Percentiles rank a stretch among this genome's conserved stretches.
phyloP scores from a whole-genome alignment of 2,888 invertebrate species.

The Biston betularia region DNA sequence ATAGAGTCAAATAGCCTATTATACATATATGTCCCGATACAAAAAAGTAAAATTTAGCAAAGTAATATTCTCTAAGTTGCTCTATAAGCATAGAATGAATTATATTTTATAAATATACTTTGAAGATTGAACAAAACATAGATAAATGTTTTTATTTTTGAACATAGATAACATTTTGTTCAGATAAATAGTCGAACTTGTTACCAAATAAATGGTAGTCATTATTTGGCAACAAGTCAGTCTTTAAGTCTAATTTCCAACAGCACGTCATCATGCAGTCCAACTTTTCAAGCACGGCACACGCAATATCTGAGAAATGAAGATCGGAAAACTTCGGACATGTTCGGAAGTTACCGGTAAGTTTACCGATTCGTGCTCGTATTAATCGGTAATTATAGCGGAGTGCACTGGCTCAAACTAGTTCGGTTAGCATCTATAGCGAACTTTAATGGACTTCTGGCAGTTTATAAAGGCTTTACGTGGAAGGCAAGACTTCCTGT shows the following conservation, averaged over 20 bases:
- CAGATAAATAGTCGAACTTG: too few relatives aligned
- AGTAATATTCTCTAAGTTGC: too few relatives aligned
- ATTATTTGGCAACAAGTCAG: too few relatives aligned
- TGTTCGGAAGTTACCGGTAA: slow-evolving; percentile 28
- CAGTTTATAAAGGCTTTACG: slow-evolving; percentile 17
- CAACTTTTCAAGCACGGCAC: slow-evolving; percentile 17
- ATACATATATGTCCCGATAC: too few relatives aligned
- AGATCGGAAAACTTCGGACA: slow-evolving; percentile 21
- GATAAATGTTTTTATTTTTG: too few relatives aligned
- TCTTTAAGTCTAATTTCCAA: slow-evolving; percentile 9
- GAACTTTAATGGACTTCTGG: slow-evolving; percentile 26
- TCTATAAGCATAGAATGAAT: too few relatives aligned
- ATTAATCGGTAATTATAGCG: slow-evolving; percentile 36
- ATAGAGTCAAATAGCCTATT: too few relatives aligned
- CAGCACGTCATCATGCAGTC: slow-evolving; percentile 1
- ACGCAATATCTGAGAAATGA: slow-evolving; percentile 33
- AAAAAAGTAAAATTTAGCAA: too few relatives aligned
- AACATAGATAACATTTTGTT: too few relatives aligned
- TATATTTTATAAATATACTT: too few relatives aligned
- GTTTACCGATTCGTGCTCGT: slow-evolving; percentile 36
- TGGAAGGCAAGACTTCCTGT: background rate
- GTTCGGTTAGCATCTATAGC: slow-evolving; percentile 21
- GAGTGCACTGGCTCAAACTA: slow-evolving; percentile 26
- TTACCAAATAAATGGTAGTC: too few relatives aligned
- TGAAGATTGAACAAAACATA: too few relatives aligned